Evolutionary conservation across 2,888 invertebrate genomes (phyloP).

Genomic region (Cyclophora punctaria): DNA sequence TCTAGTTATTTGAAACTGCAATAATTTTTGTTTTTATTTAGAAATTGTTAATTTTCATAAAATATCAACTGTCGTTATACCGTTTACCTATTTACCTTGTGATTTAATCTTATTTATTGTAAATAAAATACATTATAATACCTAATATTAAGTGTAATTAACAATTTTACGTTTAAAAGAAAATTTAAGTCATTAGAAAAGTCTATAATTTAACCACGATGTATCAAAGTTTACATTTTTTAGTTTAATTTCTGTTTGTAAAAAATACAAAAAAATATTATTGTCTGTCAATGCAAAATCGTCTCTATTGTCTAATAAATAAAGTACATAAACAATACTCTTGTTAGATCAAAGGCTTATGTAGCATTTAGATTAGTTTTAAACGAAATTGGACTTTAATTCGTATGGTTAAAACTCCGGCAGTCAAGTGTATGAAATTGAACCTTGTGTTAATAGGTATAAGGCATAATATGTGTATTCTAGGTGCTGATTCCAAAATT

Average conservation of each 20-base stretch:
- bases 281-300: too few relatives aligned
- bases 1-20: too few relatives aligned
- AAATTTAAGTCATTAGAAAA: slow-evolving; percentile 18
- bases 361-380: background rate
- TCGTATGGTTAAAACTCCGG: background rate
- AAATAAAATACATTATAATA: slow-evolving; percentile 6
- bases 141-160: slow-evolving; percentile 16
- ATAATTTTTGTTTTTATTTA: background rate
- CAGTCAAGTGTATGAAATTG: slow-evolving; percentile 1
- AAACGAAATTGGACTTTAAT: background rate
- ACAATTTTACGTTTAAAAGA: slow-evolving; percentile 24
- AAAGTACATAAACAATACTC: too few relatives aligned
- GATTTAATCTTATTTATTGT: slow-evolving; percentile 31
- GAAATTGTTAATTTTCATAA: background rate
- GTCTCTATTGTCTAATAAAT: too few relatives aligned
- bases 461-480: background rate
- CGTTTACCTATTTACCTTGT: slow-evolving; percentile 18
- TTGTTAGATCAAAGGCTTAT: background rate
- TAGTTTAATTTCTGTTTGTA: too few relatives aligned
- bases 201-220: too few relatives aligned
- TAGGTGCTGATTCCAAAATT: background rate
- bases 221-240: too few relatives aligned
- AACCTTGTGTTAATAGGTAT: slow-evolving; percentile 2
- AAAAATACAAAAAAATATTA: too few relatives aligned
- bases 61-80: too few relatives aligned